Evolutionary conservation across 2,797 vertebrate species (phyloP), one percentile per base, ranked within the genome.

Genomic region (Smutsia temminckii): DNA sequence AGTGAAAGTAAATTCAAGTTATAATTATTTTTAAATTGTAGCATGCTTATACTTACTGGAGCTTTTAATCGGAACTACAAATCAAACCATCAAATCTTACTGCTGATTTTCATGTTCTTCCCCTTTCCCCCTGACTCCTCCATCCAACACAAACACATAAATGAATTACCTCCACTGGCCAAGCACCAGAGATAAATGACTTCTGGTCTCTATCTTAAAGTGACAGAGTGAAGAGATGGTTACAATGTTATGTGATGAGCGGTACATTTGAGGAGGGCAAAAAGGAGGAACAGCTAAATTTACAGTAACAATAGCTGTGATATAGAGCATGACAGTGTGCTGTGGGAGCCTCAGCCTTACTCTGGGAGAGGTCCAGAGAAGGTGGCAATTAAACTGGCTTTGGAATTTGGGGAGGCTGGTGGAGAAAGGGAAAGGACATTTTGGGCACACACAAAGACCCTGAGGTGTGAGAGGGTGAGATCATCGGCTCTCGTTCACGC

Each of bases 1-100:
- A 29, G 29, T 93, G 40, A 83, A 83, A 83, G n/a, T 63, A 40
- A 91, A n/a, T 78, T 95, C 32, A 55, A 42, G 5, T 64, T 27
- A 3, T 59, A 40, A 17, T 21, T 77, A 66, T 55, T 49, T 83
- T 85, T 79, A 66, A 64, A 63, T 79, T 93, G 66, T 29, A 27
- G 13, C 61, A 29, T 81, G 23, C 72, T 89, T 77, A 42, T 17
- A 27, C 21, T 71, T 34, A 57, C 16, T 86, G 68, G 20, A 29
- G 17, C 84, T 85, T 75, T 84, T 34, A 32, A 49, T 18, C 51
- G 23, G 49, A 53, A 42, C 25, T 85, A 34, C 61, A 71, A n/a
- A 77, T 84, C 42, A 92, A 42, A 71, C 13, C n/a, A 80, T 37
- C 1, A 16, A 59, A 29, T 29, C 53, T 84, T 79, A 66, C 11